Evolutionary conservation across 2,113 vertebrate genomes (phyloP).

Genomic region (Apteryx owenii): DNA sequence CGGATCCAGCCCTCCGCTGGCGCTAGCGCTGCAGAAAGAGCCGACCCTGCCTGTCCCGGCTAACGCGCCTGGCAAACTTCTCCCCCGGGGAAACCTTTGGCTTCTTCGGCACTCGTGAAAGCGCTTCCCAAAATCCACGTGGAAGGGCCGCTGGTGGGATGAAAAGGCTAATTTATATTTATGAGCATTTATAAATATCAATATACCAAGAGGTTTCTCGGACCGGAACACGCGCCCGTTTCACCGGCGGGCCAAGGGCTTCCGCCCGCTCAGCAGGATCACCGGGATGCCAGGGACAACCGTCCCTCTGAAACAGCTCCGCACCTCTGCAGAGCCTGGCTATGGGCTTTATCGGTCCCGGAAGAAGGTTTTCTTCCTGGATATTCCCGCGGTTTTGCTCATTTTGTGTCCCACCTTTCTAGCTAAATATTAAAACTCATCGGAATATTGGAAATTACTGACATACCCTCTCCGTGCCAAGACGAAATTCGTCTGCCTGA

Average conservation of each 20-base stretch:
- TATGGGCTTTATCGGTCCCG: not conserved
- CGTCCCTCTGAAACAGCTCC: not conserved
- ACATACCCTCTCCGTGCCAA: accelerated
- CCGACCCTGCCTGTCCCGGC: not conserved
- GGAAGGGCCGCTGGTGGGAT: not conserved
- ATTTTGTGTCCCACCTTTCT: not conserved
- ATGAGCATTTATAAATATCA: not conserved
- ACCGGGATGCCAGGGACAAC: not conserved
- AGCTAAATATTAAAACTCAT: not conserved
- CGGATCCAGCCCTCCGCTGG: not conserved
- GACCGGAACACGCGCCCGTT: not conserved
- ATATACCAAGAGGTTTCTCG: not conserved
- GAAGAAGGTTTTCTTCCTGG: not conserved
- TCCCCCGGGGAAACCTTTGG: not conserved
- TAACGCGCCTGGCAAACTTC: not conserved
- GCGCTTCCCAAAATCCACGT: not conserved
- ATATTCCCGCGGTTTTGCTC: not conserved
- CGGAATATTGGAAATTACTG: not conserved
- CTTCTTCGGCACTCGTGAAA: not conserved
- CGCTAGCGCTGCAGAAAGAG: not conserved
- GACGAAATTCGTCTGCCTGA: not conserved
- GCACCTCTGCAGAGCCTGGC: not conserved
- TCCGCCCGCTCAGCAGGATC: not conserved
- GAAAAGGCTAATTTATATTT: not conserved
- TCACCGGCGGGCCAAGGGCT: not conserved